Evolutionary conservation across 2,888 invertebrate genomes (phyloP).

Genomic region (Coelopa pilipes): DNA sequence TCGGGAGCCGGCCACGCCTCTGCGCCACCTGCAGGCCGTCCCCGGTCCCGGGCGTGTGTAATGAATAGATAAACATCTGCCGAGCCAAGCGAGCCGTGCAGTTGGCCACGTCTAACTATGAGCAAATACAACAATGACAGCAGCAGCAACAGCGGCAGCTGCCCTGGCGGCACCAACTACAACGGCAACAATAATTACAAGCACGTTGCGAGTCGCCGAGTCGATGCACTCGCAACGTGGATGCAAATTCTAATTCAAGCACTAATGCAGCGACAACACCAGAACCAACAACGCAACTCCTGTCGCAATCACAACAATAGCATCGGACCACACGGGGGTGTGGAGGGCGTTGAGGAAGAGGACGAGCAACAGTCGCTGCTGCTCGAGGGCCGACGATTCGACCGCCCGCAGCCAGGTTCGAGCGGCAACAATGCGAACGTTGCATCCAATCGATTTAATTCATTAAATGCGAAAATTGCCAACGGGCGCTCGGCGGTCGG

Average conservation of each 20-base stretch:
- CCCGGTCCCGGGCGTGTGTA: neutral
- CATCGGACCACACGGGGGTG: no score
- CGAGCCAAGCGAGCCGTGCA: neutral
- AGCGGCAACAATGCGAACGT: conserved; percentile 14
- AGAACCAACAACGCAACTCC: neutral
- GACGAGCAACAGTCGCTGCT: neutral
- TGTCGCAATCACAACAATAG: neutral
- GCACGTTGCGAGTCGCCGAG: no score
- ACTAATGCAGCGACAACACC: no score
- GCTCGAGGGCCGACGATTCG: no score
- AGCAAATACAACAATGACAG: neutral
- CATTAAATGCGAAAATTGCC: conserved; percentile 30
- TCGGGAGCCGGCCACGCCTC: no score
- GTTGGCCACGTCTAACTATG: neutral
- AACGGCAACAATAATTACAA: no score
- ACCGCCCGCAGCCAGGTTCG: neutral
- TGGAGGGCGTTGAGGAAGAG: no score
- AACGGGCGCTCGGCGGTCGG: conserved; percentile 2
- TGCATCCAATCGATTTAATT: conserved; percentile 35
- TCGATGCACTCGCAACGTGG: no score
- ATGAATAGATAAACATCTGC: conserved; percentile 13
- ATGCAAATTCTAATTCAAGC: neutral
- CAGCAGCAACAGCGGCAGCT: neutral
- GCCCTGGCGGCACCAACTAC: no score
- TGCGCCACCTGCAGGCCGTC: neutral